Percentiles rank a stretch among this genome's conserved stretches.
phyloP scores from a whole-genome alignment of 1,140 invertebrate genomes.

The Bombus soroeensis region DNA sequence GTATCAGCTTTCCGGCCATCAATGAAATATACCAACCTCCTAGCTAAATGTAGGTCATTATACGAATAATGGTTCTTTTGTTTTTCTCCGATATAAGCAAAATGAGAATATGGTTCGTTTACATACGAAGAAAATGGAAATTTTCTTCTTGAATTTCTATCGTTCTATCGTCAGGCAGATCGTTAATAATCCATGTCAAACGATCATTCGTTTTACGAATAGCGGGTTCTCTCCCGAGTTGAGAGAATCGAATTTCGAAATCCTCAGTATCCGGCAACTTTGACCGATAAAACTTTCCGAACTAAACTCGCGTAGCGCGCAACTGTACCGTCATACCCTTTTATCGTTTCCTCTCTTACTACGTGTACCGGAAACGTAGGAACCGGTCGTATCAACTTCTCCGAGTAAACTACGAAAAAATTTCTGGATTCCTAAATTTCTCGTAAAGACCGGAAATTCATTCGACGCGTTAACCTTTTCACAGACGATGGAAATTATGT shows the following conservation, averaged over 20 bases:
- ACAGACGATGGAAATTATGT: neutral
- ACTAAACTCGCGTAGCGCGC: slow-evolving; percentile 1
- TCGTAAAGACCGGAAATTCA: slow-evolving; percentile 16
- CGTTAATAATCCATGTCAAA: neutral
- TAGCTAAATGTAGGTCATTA: slow-evolving; percentile 17
- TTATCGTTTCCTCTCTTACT: slow-evolving; percentile 22
- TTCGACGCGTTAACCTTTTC: neutral
- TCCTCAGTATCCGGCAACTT: slow-evolving; percentile 3
- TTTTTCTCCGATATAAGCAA: neutral
- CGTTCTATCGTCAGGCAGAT: neutral
- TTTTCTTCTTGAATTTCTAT: neutral
- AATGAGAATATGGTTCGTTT: neutral
- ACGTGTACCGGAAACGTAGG: neutral
- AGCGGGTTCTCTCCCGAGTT: neutral
- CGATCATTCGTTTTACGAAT: slow-evolving; percentile 11
- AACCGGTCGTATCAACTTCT: slow-evolving; percentile 2
- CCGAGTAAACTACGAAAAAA: neutral
- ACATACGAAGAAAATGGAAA: neutral
- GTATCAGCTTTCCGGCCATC: slow-evolving; percentile 43
- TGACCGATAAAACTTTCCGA: slow-evolving; percentile 40
- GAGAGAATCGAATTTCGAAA: slow-evolving; percentile 42
- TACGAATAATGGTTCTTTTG: neutral
- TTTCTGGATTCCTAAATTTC: neutral
- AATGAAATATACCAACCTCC: slow-evolving; percentile 32
- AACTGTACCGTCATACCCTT: neutral